Conservation (phyloP, 30 jellyfish, hydroid and myxozoan genomes). For the Sanderia malayensis region DNA sequence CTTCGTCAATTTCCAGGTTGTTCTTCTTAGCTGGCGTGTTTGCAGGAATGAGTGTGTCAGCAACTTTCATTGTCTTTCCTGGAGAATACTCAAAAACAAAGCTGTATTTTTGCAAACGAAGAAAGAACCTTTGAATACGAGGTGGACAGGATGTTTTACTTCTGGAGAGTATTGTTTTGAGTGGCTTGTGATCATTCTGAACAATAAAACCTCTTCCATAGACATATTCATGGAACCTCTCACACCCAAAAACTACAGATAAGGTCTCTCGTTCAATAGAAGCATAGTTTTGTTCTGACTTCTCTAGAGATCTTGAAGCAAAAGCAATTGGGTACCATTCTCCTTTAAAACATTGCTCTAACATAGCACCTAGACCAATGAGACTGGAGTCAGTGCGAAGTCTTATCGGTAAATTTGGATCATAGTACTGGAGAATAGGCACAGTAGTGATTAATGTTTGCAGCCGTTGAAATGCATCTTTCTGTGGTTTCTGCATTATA, state of each 20-base stretch:
- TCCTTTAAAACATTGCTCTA: constrained; percentile 11
- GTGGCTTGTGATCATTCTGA: constrained; percentile 31
- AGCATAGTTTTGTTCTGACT: constrained; percentile 44
- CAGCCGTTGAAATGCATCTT: constrained; percentile 6
- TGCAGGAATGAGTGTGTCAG: constrained; percentile 54
- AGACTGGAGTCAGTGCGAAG: constrained; percentile 43
- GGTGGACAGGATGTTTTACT: constrained; percentile 34
- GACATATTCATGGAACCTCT: not conserved
- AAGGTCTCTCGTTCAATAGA: constrained; percentile 20
- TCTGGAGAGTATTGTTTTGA: constrained; percentile 22
- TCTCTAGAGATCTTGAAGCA: constrained; percentile 38
- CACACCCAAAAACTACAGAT: constrained; percentile 23
- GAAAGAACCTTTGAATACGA: constrained; percentile 32
- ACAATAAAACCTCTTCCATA: constrained; percentile 24
- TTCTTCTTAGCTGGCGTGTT: constrained; percentile 14
- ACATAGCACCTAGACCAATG: constrained; percentile 40
- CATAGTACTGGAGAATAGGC: constrained; percentile 30
- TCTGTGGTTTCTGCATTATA: constrained; percentile 19
- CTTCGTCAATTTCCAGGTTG: constrained; percentile 39
- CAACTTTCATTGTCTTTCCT: constrained; percentile 36
- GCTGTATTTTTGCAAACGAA: constrained; percentile 35
- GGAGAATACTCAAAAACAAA: constrained; percentile 39
- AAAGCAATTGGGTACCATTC: constrained; percentile 48
- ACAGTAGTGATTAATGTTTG: constrained; percentile 15
- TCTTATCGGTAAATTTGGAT: constrained; percentile 25